Evolutionary conservation across 1,140 invertebrate genomes (phyloP).

Genomic region (Sarcophaga bullata): DNA sequence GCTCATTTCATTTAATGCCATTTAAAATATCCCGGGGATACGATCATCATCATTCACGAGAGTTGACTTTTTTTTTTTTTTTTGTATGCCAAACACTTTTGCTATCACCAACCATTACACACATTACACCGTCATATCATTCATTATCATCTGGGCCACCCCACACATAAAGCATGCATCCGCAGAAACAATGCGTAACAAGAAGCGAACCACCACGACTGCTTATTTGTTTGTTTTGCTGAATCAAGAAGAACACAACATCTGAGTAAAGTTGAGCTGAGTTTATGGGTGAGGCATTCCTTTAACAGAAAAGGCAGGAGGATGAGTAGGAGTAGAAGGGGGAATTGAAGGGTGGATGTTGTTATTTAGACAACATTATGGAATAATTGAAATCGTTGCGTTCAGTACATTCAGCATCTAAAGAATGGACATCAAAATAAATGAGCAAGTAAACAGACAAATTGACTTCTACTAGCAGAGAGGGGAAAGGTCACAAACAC

Average conservation of each 20-base stretch:
- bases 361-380: background rate
- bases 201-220: background rate
- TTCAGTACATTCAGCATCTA: constrained; percentile 9
- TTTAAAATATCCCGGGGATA: background rate
- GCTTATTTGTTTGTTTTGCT: background rate
- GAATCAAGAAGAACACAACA: background rate
- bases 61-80: constrained; percentile 29
- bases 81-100: background rate
- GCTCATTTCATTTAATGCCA: constrained; percentile 12
- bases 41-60: constrained; percentile 23
- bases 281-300: background rate
- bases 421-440: background rate
- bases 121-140: too few species aligned
- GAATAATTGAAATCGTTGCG: background rate
- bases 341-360: background rate
- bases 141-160: background rate
- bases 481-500: background rate
- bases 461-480: constrained; percentile 42
- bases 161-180: constrained; percentile 10
- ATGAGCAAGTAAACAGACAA: constrained; percentile 44
- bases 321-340: background rate
- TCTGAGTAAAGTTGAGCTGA: background rate
- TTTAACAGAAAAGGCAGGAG: background rate
- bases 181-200: constrained; percentile 36
- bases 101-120: too few species aligned